phyloP scores from a whole-genome alignment of 2,113 vertebrate species.

The Panthera leo region DNA sequence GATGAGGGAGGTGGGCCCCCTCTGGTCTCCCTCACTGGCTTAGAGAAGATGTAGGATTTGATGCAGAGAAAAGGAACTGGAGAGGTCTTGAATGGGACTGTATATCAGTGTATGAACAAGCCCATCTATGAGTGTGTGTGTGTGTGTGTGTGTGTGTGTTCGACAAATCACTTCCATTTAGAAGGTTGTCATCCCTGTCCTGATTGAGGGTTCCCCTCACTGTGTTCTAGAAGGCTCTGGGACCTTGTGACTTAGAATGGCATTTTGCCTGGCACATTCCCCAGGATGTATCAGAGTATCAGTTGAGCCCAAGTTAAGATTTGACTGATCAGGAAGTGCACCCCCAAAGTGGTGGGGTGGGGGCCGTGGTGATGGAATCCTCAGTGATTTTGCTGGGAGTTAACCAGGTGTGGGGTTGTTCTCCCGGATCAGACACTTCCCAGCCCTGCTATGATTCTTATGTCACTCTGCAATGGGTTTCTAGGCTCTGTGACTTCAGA shows the following conservation, averaged over 20 bases:
- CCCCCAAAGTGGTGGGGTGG: not conserved
- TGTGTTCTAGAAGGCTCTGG: not conserved
- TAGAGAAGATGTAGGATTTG: not conserved
- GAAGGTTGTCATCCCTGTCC: not conserved
- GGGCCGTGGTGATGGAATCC: not conserved
- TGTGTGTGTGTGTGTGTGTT: not conserved
- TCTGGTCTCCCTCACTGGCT: not conserved
- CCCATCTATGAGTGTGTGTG: not conserved
- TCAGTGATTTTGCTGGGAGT: not conserved
- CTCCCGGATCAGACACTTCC: not conserved
- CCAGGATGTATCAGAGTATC: not conserved
- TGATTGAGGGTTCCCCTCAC: not conserved
- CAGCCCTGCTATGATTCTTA: not conserved
- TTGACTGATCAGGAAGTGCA: not conserved
- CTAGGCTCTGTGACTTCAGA: not conserved
- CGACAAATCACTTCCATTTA: not conserved
- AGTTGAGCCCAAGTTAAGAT: not conserved
- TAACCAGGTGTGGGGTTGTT: not conserved
- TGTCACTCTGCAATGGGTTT: not conserved
- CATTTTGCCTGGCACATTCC: not conserved
- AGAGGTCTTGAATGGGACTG: not conserved
- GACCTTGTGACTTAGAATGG: not conserved
- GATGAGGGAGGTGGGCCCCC: not conserved
- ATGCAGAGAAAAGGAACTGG: not conserved
- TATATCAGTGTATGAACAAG: not conserved